Evolutionary conservation across 1,140 invertebrate genomes (phyloP), one percentile per base, ranked within the genome.

Genomic region (Polypedilum pembai): DNA sequence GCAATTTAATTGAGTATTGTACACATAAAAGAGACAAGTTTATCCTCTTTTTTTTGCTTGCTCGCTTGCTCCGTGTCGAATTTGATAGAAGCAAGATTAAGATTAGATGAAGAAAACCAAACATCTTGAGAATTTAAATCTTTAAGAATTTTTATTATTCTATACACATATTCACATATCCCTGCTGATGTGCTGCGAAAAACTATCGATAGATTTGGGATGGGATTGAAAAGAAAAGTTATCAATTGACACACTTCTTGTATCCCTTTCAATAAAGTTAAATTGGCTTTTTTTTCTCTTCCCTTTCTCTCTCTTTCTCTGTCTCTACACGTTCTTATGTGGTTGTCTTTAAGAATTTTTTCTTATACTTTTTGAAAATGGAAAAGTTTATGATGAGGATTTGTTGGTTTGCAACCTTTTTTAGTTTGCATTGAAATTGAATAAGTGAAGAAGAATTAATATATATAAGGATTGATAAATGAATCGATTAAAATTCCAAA

Each of bases 1-100:
- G 45, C 45, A 56, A 56, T 56, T 56, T 56, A 56, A 56, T 56
- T 56, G 45, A n/a, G 45, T n/a, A 56, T 56, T 56, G n/a, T 56
- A 56, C 45, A 56, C 12, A 56, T 56, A 56, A 33, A 33, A 56
- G 41, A 56, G n/a, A 56, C 12, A 56, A 56, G 12, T 56, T 56
- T 8, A 45, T 10, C 41, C 41, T 45, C 15, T 45, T 45, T 45
- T 56, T 56, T 56, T n/a, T 15, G 4, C 24, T 33, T 33, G 1
- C 15, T 4, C 10, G 12, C 10, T 56, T 12, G 15, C 12, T n/a
- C 45, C 4, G 15, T 33, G 24, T 33, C 24, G 24, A 33, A 33
- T 33, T 33, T 33, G 24, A 33, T 33, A 33, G 24, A 33, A 33
- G 24, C 24, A 33, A 33, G 24, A 33, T 33, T 33, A 33, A 33